Conservation (phyloP, 1,140 invertebrate genomes). For the Cryptotermes secundus region DNA sequence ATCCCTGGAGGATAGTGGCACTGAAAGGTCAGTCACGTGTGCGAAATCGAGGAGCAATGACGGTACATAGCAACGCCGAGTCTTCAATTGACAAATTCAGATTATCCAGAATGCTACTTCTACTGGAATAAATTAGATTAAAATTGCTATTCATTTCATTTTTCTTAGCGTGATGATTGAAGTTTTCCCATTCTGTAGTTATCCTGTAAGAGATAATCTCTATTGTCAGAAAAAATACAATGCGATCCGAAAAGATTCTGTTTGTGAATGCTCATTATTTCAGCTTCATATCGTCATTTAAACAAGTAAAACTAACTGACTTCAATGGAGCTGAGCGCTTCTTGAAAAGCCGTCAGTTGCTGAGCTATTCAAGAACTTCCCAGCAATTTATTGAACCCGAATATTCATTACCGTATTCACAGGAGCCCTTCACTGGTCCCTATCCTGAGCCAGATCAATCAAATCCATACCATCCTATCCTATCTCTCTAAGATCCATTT, state of each 20-base stretch:
- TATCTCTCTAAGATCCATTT: too few species aligned
- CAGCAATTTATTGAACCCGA: too few species aligned
- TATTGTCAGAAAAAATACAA: neutral
- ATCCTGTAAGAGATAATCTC: neutral
- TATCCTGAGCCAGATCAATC: too few species aligned
- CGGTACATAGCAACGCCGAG: neutral
- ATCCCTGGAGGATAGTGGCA: neutral
- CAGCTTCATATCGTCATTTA: too few species aligned
- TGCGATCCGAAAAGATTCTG: neutral
- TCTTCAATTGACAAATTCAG: conserved; percentile 3
- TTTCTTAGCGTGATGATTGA: neutral
- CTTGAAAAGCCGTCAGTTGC: too few species aligned
- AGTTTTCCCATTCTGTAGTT: neutral
- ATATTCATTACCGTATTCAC: too few species aligned
- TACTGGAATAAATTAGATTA: conserved; percentile 16
- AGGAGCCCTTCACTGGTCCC: too few species aligned
- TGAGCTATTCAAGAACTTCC: too few species aligned
- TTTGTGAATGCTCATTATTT: too few species aligned
- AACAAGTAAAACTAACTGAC: too few species aligned
- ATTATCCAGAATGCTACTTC: neutral
- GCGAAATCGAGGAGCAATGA: neutral
- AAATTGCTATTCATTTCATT: neutral
- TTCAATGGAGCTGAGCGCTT: too few species aligned
- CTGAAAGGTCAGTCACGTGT: neutral
- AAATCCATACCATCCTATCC: too few species aligned